Conservation (phyloP, 2,888 invertebrate species). For the Ommatoiulus sabulosus region DNA sequence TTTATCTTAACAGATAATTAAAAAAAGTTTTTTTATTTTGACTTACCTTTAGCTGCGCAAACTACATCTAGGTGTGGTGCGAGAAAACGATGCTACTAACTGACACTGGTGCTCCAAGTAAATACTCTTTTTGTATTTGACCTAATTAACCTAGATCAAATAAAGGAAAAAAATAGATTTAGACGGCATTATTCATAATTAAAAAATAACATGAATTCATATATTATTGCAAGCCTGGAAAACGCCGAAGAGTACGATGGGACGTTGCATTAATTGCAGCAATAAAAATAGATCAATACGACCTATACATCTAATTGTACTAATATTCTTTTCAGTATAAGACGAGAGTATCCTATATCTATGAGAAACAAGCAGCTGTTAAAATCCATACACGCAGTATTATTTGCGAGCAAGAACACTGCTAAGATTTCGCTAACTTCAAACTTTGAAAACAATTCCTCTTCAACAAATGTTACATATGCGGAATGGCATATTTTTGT, state of each 20-base stretch:
- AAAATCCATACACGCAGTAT: not conserved
- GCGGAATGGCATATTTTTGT: not conserved
- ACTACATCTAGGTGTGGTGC: not conserved
- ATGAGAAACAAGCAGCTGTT: slow-evolving; percentile 7
- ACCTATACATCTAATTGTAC: not conserved
- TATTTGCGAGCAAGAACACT: too few species aligned
- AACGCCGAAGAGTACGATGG: not conserved
- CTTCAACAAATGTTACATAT: not conserved
- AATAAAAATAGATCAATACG: slow-evolving; percentile 32
- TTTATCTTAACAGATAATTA: too few species aligned
- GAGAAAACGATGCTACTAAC: not conserved
- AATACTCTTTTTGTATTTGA: not conserved
- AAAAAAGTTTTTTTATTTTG: not conserved
- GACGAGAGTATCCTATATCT: not conserved
- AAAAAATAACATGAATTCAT: not conserved
- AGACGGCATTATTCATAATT: not conserved
- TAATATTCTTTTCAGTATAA: not conserved
- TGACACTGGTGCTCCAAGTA: not conserved
- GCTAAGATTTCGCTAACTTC: too few species aligned
- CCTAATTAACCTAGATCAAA: not conserved
- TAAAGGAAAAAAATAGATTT: not conserved
- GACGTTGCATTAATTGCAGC: not conserved
- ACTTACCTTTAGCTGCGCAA: slow-evolving; percentile 23
- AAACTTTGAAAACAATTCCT: not conserved
- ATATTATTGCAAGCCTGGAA: not conserved